Base-by-base conservation (phyloP, 2,797 vertebrate genomes). In the Channallabes apus region DNA sequence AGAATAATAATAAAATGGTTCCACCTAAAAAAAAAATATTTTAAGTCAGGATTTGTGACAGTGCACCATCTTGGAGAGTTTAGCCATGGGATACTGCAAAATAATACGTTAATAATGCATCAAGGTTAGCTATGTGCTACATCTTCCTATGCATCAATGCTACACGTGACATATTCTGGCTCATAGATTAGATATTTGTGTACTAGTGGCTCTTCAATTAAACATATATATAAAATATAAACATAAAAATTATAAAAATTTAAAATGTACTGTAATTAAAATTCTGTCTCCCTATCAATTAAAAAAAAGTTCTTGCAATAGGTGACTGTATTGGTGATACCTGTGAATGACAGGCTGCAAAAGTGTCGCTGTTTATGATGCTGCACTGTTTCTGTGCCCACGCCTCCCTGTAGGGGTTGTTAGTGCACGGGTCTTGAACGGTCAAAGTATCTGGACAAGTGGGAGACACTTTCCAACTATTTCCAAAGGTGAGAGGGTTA, bases 371-470 rank as follows among this genome's bases (percentile, higher is more conserved):
- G 69, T 91, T 96, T 86, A 98, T 96, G 88, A 96, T 93, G 87
- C 95, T 96, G 81, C 97, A 98, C 83, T 96, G 95, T 84, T 93
- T 97, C 89, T 96, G 93, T 20, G 96, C 93, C 95, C 97, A 96
- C 27, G 94, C 92, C 67, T 91, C 89, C 4, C 95, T 94, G 91
- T 96, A 96, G n/a, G 93, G 92, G 82, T 96, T 96, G 67, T 90
- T 85, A 0, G 85, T 41, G 79, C 97, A 97, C 1, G 94, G 93
- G 71, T 96, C 92, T 0, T 71, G 89, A 86, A 90, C 67, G 1
- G 90, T 35, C 17, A 84, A 15, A 54, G 91, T 91, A 6, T 93
- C 92, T 18, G 94, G 94, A 87, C 96, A 97, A 32, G 85, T 93
- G 17, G 94, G 91, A 5, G 93, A 94, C 84, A 93, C 91, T 91